These are phyloP conservation scores for Coryphaenoides rupestris DNA, from an alignment of 2,113 vertebrate species.

Conservation along the genomic window DNA sequence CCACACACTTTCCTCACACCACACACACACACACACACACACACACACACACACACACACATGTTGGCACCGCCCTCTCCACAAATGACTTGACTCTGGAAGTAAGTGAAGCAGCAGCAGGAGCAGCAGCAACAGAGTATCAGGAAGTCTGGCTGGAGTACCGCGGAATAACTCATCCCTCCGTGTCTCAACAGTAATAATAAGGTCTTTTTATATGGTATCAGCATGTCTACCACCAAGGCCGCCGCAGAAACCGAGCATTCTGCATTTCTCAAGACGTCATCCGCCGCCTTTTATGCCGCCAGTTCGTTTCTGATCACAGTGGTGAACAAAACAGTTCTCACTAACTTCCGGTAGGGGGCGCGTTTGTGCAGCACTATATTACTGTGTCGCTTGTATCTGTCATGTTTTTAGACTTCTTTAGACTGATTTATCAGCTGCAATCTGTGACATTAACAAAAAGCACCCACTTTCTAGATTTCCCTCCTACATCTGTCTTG, in stretches of 20 bases:
- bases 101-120: too few species aligned
- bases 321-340: constrained; percentile 85
- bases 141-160: too few species aligned
- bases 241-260: not conserved
- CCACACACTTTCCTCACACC: too few species aligned
- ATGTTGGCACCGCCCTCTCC: too few species aligned
- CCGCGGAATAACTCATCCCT: too few species aligned
- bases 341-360: constrained; percentile 84
- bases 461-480: constrained; percentile 51
- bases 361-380: not conserved
- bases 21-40: too few species aligned
- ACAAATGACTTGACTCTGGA: too few species aligned
- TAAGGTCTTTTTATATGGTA: too few species aligned
- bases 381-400: not conserved
- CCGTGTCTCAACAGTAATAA: too few species aligned
- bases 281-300: constrained; percentile 83
- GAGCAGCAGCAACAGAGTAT: too few species aligned
- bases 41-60: too few species aligned
- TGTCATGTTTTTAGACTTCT: not conserved
- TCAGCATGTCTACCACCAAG: constrained; percentile 24
- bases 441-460: not conserved
- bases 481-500: constrained; percentile 69
- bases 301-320: constrained; percentile 82
- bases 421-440: too few species aligned
- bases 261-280: constrained; percentile 45